phyloP scores from a whole-genome alignment of 1,140 invertebrate species.

The Arion vulgaris region DNA sequence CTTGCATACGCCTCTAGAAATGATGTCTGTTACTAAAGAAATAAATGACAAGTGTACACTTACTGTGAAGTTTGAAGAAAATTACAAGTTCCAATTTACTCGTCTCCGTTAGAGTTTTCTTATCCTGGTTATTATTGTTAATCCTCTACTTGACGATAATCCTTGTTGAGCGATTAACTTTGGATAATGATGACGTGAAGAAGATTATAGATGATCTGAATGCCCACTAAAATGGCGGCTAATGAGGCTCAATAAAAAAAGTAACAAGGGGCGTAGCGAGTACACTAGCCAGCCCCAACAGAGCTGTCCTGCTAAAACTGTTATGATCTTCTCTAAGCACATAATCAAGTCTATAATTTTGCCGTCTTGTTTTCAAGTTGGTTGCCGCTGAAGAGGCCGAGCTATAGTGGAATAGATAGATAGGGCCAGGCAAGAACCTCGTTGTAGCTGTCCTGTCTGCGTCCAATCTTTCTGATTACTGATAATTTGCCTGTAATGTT shows the following conservation, averaged over 20 bases:
- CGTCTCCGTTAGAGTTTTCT: neutral
- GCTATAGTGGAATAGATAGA: neutral
- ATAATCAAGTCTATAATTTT: slow-evolving; percentile 4
- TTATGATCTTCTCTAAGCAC: neutral
- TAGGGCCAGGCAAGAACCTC: neutral
- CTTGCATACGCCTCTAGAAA: no score
- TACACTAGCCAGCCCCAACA: neutral
- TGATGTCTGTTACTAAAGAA: no score
- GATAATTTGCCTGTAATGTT: slow-evolving; percentile 7
- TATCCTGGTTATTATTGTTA: neutral
- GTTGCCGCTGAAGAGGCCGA: neutral
- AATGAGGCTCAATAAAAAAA: slow-evolving; percentile 1
- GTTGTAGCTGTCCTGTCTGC: neutral
- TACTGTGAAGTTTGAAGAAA: neutral
- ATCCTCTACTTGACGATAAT: neutral
- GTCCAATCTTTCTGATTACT: neutral
- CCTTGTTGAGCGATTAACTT: neutral
- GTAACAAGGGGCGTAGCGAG: neutral
- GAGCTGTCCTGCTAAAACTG: neutral
- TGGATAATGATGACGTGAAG: neutral
- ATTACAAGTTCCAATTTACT: neutral
- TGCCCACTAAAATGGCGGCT: neutral
- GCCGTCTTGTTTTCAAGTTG: neutral
- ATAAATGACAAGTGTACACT: neutral
- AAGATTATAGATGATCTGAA: slow-evolving; percentile 7